phyloP scores from a whole-genome alignment of 2,888 invertebrate genomes.

The Brachypalpus laphriformis region DNA sequence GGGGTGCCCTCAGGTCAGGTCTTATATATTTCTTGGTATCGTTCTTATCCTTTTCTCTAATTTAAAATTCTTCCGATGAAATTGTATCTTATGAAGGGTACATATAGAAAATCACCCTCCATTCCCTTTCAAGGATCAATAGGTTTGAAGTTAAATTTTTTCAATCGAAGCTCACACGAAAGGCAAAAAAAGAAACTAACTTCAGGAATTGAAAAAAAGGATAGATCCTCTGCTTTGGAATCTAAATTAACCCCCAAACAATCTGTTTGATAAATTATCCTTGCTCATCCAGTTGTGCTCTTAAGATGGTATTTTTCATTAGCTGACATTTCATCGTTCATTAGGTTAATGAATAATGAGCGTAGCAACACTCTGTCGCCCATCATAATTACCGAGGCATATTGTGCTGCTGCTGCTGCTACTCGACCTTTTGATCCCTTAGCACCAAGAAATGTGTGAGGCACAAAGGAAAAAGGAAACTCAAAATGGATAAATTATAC shows the following conservation, averaged over 20 bases:
- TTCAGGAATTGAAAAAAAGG: constrained; percentile 18
- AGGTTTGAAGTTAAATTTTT: constrained; percentile 10
- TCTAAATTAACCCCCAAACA: constrained; percentile 16
- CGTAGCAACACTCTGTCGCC: constrained; percentile 16
- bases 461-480: constrained; percentile 16
- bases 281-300: constrained; percentile 11
- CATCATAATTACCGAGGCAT: constrained; percentile 33
- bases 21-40: not conserved
- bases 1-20: constrained; percentile 16
- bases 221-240: not conserved
- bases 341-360: constrained; percentile 53
- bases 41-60: constrained; percentile 11
- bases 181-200: not conserved
- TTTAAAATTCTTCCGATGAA: constrained; percentile 30
- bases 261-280: constrained; percentile 23
- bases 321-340: constrained; percentile 49
- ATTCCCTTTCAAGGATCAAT: constrained; percentile 1
- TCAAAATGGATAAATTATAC: constrained; percentile 46
- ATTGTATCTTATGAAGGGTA: constrained; percentile 13
- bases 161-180: not conserved
- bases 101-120: not conserved
- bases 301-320: constrained; percentile 36
- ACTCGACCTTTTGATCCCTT: constrained; percentile 12
- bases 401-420: not conserved
- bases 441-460: constrained; percentile 8